Percentiles rank a stretch among this genome's conserved stretches.
Evolutionary conservation across 2,888 invertebrate species (phyloP).

Genomic region (Caenorhabditis panamensis): DNA sequence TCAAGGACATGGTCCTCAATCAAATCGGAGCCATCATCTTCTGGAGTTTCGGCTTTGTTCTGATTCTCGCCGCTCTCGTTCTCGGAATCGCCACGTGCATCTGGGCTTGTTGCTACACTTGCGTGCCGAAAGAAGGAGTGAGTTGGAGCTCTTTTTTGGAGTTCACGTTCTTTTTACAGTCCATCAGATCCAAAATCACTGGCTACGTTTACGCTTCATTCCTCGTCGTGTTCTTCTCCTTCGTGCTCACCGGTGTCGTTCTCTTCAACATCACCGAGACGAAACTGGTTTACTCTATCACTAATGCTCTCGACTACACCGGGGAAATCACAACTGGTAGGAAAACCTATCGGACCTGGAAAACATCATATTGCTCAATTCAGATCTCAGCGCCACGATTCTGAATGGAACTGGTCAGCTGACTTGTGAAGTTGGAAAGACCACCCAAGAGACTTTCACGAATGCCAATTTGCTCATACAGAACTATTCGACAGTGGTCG

Average conservation of each 20-base stretch:
- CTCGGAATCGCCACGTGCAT: constrained; percentile 55
- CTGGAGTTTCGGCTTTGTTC: constrained; percentile 63
- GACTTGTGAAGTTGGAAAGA: constrained; percentile 48
- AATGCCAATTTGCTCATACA: constrained; percentile 10
- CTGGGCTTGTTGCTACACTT: constrained; percentile 61
- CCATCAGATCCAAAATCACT: constrained; percentile 35
- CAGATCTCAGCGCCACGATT: constrained; percentile 52
- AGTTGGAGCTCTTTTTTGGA: too few relatives aligned
- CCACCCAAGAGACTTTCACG: constrained; percentile 43
- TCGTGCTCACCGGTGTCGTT: constrained; percentile 59
- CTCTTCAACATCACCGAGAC: constrained; percentile 62
- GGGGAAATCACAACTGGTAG: constrained; percentile 29
- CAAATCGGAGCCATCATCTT: constrained; percentile 67
- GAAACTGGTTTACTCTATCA: constrained; percentile 48
- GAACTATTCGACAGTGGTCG: constrained; percentile 25
- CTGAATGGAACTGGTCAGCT: constrained; percentile 43
- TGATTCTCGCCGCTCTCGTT: constrained; percentile 59
- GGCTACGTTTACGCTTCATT: constrained; percentile 42
- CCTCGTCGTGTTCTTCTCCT: constrained; percentile 48
- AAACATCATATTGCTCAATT: neutral
- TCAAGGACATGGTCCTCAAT: constrained; percentile 57
- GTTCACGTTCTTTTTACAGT: constrained; percentile 20
- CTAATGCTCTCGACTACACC: constrained; percentile 37
- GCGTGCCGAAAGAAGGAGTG: constrained; percentile 53
- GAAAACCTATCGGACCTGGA: too few relatives aligned